These are phyloP conservation scores for Drosophila bunnanda DNA, from an alignment of 2,888 invertebrate genomes.

Conservation along the genomic window DNA sequence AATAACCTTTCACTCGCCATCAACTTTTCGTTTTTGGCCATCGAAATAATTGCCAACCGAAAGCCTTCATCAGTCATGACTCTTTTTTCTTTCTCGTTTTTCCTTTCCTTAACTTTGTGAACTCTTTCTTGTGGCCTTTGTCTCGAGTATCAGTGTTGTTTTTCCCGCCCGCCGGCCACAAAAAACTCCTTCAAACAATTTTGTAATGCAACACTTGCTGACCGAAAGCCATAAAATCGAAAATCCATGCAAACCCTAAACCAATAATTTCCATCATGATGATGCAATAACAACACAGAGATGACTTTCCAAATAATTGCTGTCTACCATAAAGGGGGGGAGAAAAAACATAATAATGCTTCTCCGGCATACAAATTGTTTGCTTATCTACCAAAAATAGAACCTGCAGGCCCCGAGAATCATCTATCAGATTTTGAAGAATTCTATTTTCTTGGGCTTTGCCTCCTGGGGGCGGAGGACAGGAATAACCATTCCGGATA, in stretches of 20 bases:
- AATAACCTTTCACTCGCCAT: slow-evolving; percentile 51
- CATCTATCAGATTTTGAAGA: slow-evolving; percentile 22
- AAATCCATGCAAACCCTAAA: slow-evolving; percentile 40
- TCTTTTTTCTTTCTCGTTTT: slow-evolving; percentile 9
- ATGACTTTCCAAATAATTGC: slow-evolving; percentile 40
- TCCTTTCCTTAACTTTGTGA: slow-evolving; percentile 12
- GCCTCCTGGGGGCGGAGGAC: not conserved
- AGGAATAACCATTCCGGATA: slow-evolving; percentile 44
- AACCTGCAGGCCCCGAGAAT: slow-evolving; percentile 18
- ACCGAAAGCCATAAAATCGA: slow-evolving; percentile 33
- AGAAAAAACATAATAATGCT: not conserved
- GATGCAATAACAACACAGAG: slow-evolving; percentile 42
- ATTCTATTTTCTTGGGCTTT: slow-evolving; percentile 22
- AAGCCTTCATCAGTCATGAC: slow-evolving; percentile 37
- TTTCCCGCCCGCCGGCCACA: not conserved
- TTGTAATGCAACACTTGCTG: slow-evolving; percentile 47
- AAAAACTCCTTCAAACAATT: slow-evolving; percentile 17
- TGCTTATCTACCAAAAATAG: slow-evolving; percentile 19
- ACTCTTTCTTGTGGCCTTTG: slow-evolving; percentile 33
- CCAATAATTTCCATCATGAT: slow-evolving; percentile 46
- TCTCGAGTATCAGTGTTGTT: slow-evolving; percentile 1
- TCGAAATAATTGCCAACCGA: slow-evolving; percentile 47
- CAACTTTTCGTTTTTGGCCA: slow-evolving; percentile 39
- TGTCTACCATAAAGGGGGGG: not conserved
- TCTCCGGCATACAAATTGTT: slow-evolving; percentile 43